Evolutionary conservation across 2,888 invertebrate genomes (phyloP).

Genomic region (Chirona hameri): DNA sequence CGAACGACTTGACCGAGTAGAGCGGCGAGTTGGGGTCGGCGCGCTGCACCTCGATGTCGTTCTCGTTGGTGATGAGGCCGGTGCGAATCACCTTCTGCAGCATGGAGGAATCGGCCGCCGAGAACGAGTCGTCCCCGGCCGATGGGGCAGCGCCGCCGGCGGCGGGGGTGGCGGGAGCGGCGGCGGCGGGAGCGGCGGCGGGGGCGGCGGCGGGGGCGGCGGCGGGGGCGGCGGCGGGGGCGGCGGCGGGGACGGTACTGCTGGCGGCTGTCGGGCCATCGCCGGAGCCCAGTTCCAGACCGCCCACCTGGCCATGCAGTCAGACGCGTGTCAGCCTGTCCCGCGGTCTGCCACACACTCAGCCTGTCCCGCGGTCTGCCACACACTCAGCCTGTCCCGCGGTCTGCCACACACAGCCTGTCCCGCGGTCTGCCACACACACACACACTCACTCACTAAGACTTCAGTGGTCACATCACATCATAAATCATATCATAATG

Average conservation of each 20-base stretch:
- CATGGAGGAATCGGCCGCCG: slow-evolving; percentile 77
- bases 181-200: not conserved
- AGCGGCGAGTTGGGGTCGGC: slow-evolving; percentile 91
- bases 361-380: too few relatives aligned
- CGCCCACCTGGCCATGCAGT: not conserved
- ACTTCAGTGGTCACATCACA: too few relatives aligned
- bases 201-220: too few relatives aligned
- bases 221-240: too few relatives aligned
- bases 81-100: slow-evolving; percentile 86
- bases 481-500: too few relatives aligned
- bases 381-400: too few relatives aligned
- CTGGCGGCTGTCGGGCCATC: not conserved
- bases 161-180: not conserved
- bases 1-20: slow-evolving; percentile 86
- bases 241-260: too few relatives aligned
- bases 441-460: not conserved
- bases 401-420: too few relatives aligned
- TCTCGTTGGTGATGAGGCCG: slow-evolving; percentile 78
- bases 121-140: slow-evolving; percentile 49
- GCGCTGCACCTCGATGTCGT: slow-evolving; percentile 83
- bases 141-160: not conserved
- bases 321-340: not conserved
- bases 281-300: not conserved
- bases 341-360: not conserved
- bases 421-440: too few relatives aligned